Conservation (phyloP, 2,113 vertebrate species). For the Cyrtonyx montezumae region DNA sequence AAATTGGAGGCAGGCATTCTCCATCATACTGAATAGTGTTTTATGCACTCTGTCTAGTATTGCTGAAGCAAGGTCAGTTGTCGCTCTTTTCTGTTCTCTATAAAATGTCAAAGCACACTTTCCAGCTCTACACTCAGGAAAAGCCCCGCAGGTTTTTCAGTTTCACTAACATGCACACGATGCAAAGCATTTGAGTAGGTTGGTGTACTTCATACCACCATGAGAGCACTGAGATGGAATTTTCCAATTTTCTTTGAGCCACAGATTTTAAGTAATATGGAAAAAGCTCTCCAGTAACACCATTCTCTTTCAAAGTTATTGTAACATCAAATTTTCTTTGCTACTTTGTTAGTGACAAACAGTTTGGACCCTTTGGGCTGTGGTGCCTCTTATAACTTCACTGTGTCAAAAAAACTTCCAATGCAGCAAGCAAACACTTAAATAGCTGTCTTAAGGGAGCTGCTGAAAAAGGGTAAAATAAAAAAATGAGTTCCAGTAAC, state of each 20-base stretch:
- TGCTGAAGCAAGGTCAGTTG: neutral
- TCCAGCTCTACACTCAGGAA: neutral
- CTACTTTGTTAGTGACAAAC: neutral
- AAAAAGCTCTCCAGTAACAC: neutral
- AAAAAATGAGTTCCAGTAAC: slow-evolving; percentile 26
- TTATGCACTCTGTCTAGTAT: neutral
- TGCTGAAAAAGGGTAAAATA: neutral
- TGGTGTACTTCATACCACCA: neutral
- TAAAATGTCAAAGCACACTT: neutral
- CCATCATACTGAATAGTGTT: neutral
- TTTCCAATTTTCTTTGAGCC: neutral
- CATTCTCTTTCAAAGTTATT: neutral
- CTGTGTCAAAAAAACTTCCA: neutral
- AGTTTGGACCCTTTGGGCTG: neutral
- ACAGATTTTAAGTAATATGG: neutral
- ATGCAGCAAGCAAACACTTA: neutral
- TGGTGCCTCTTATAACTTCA: neutral
- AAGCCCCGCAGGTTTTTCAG: neutral
- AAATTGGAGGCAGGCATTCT: neutral
- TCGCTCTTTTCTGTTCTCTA: neutral
- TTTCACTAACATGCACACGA: neutral
- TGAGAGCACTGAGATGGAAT: fast-evolving
- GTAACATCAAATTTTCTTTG: neutral
- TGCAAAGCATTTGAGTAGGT: neutral
- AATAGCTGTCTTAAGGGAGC: neutral